These are phyloP conservation scores for Bradynema listronoti DNA, from an alignment of 1,140 invertebrate species.

Conservation along the genomic window DNA sequence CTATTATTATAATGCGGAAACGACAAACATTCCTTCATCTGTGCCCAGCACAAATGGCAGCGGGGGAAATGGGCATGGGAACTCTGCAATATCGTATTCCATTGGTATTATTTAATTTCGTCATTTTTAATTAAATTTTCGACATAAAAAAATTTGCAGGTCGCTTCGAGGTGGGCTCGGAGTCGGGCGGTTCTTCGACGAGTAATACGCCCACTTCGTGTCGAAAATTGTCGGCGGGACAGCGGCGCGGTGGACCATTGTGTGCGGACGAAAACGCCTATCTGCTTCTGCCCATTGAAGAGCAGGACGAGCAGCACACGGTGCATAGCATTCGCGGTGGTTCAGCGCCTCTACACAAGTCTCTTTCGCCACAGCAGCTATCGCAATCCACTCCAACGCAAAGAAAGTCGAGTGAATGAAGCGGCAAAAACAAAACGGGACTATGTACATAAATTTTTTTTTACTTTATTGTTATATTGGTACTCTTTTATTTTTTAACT, in stretches of 20 bases:
- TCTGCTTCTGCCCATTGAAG: background rate
- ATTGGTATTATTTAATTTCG: background rate
- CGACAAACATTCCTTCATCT: background rate
- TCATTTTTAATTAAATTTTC: background rate
- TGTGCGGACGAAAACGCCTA: background rate
- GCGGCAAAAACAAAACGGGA: too few relatives aligned
- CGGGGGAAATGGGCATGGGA: too few relatives aligned
- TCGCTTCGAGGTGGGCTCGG: slow-evolving; percentile 1
- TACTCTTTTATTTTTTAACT: too few relatives aligned
- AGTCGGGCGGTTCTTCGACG: background rate
- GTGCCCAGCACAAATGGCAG: too few relatives aligned
- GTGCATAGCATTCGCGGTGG: background rate
- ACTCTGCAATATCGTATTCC: background rate
- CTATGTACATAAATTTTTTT: too few relatives aligned
- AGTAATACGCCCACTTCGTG: background rate
- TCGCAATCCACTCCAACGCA: too few relatives aligned
- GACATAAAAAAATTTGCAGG: background rate
- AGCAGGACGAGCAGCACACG: slow-evolving; percentile 9
- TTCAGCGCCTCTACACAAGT: too few relatives aligned
- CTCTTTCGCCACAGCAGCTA: too few relatives aligned
- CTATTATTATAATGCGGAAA: background rate
- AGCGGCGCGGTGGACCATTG: background rate
- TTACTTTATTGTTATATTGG: too few relatives aligned
- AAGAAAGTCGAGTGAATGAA: too few relatives aligned
- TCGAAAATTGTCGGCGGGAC: background rate